Percentiles rank a stretch among this genome's conserved stretches.
Conservation (phyloP, 2,113 vertebrate species). For the Erinaceus europaeus region DNA sequence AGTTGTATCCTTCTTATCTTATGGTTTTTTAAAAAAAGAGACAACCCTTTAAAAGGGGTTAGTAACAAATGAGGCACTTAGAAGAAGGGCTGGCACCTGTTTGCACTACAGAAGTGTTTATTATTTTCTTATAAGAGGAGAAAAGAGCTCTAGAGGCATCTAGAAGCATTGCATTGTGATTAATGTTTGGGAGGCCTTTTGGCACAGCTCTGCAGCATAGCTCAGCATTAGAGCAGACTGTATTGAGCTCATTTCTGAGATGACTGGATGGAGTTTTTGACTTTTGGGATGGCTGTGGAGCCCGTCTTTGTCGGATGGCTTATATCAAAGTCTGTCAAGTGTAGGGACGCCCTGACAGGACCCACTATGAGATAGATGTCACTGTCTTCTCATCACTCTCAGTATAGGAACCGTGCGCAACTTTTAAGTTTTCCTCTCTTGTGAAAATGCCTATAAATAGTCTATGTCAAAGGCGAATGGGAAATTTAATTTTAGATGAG, state of each 20-base stretch:
- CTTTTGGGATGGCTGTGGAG: slow-evolving; percentile 30
- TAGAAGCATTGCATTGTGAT: background rate
- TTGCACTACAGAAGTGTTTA: background rate
- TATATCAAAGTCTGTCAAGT: background rate
- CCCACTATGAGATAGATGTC: slow-evolving; percentile 46
- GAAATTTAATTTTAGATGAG: slow-evolving; percentile 71
- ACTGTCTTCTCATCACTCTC: slow-evolving; percentile 31
- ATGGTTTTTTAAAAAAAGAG: too few species aligned
- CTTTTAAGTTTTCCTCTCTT: background rate
- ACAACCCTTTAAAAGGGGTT: too few species aligned
- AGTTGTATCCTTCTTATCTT: too few species aligned
- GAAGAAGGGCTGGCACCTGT: background rate
- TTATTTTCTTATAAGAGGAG: background rate
- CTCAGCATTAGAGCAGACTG: background rate
- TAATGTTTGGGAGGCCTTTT: slow-evolving; percentile 15
- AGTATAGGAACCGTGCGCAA: background rate
- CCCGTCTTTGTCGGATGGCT: slow-evolving; percentile 6
- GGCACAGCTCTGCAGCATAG: background rate
- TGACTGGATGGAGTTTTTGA: background rate
- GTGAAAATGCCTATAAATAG: slow-evolving; percentile 55
- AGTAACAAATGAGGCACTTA: background rate
- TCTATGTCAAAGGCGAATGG: slow-evolving; percentile 54
- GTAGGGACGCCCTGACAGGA: slow-evolving; percentile 2
- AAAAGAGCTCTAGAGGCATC: background rate
- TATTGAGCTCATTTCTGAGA: background rate